Evolutionary conservation across 2,888 invertebrate genomes (phyloP), one percentile per base, ranked within the genome.

Genomic region (Tenthredo notha): DNA sequence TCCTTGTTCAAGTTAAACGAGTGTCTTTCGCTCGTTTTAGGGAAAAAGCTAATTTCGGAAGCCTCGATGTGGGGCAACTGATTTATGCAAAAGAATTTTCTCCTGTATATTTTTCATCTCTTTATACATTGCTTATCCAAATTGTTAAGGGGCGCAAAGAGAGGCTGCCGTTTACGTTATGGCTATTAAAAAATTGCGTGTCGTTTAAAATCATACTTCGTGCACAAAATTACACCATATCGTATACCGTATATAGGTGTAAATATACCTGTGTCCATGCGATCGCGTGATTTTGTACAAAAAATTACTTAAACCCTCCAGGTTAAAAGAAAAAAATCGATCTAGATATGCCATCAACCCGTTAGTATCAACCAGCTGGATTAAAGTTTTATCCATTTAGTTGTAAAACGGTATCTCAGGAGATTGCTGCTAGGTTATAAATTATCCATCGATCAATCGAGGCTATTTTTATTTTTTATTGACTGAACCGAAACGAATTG

Each of bases 21-120:
- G 80, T 80, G 80, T 80, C 80, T 80, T 80, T 80, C 21, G 61
- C 80, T 61, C 80, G 80, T 80, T 80, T 80, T 15, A 61, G 21
- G 21, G n/a, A 61, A 80, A 80, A 80, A 80, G 61, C 61, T 80
- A 80, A 80, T 80, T 80, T 80, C 21, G 40, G 80, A 21, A 80
- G 47, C 80, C 80, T 80, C 58, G 37, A 80, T 80, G 40, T 58
- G 25, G 58, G 61, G 40, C 80, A 43, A 12, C 40, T 61, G 80
- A 80, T 80, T 80, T 80, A 80, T 80, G 61, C 80, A 25, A 61
- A 80, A 80, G 58, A 61, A 61, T 80, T 80, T 80, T 33, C 7
- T 61, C 21, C 58, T 80, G 33, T 54, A 21, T 58, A 40, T 80
- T 37, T 74, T 80, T 40, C 78, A 40, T 58, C 80, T 61, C 61